Conservation (phyloP, 2,888 invertebrate species). For the Macrophya annulata region DNA sequence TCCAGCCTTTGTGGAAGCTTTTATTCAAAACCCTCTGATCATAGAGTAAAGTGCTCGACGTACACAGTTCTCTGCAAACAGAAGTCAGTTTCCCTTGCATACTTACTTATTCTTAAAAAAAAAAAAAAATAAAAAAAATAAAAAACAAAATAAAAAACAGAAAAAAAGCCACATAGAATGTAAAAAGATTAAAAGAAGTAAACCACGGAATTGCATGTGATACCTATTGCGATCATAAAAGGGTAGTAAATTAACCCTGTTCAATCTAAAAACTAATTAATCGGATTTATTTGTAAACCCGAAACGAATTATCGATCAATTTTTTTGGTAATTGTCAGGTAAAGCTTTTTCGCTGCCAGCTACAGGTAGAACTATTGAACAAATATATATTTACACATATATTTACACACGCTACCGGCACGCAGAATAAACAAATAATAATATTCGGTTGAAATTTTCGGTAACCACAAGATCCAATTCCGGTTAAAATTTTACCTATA, state of each 20-base stretch:
- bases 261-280: background rate
- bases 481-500: background rate
- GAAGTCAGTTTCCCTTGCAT: background rate
- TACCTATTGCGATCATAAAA: background rate
- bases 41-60: conserved; percentile 2
- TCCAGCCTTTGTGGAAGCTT: background rate
- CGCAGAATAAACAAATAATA: conserved; percentile 20
- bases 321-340: background rate
- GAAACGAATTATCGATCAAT: background rate
- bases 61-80: background rate
- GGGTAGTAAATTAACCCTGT: background rate
- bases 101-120: background rate
- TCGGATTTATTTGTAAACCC: background rate
- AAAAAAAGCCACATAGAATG: background rate
- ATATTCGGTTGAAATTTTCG: conserved; percentile 47
- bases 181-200: background rate
- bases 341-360: background rate
- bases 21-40: background rate
- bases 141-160: too few species aligned
- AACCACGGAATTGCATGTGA: background rate
- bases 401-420: background rate
- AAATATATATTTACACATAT: background rate
- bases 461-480: background rate
- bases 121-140: background rate
- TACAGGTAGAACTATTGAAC: background rate